A percentile compares a stretch with the other conserved stretches of the same genome.
These are phyloP conservation scores for Odocoileus hemionus DNA, from an alignment of 2,113 vertebrate species.

Conservation along the genomic window DNA sequence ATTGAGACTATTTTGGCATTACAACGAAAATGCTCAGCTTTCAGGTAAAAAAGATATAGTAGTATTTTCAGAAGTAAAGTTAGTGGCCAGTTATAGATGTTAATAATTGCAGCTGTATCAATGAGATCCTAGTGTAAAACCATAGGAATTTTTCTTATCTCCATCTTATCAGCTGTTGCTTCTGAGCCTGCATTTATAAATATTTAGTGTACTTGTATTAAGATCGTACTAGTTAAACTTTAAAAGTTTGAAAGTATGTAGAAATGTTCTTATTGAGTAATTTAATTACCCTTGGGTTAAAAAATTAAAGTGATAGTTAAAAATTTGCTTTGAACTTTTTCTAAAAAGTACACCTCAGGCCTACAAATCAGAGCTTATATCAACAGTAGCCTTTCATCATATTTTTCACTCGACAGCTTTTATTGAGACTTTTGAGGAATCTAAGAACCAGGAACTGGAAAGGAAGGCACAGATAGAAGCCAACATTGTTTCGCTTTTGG, in stretches of 20 bases:
- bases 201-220: conserved; percentile 13
- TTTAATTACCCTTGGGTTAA: not conserved
- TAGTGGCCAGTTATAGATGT: not conserved
- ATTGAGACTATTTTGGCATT: not conserved
- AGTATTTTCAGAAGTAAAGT: conserved; percentile 35
- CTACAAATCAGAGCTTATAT: not conserved
- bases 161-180: not conserved
- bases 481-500: conserved; percentile 88
- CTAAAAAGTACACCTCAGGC: not conserved
- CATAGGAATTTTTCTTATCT: not conserved
- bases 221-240: not conserved
- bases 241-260: conserved; percentile 27
- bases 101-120: not conserved
- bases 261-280: not conserved
- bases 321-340: conserved; percentile 40
- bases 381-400: not conserved
- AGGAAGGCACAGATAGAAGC: conserved; percentile 84
- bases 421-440: conserved; percentile 87
- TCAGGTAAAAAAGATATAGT: not conserved
- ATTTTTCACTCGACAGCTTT: conserved; percentile 83
- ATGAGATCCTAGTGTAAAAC: not conserved
- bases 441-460: conserved; percentile 83
- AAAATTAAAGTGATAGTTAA: conserved; percentile 1
- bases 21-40: conserved; percentile 9
- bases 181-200: not conserved